These are phyloP conservation scores for Siderastrea siderea DNA, from an alignment of 92 coral and sea anemone species.

Conservation along the genomic window DNA sequence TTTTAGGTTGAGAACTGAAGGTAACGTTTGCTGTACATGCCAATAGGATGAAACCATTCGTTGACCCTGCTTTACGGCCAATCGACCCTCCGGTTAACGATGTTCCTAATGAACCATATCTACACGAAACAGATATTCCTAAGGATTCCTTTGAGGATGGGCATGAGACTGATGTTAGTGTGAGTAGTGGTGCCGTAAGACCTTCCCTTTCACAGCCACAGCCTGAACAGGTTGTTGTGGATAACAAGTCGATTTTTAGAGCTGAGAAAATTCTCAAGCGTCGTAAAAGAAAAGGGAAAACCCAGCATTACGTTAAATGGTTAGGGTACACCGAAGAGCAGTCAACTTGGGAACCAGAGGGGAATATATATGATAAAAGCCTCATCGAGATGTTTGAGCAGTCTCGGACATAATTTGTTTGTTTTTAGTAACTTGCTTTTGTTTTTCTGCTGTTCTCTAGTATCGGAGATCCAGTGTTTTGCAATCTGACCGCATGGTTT, in stretches of 20 bases:
- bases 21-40: constrained; percentile 11
- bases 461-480: too few species aligned
- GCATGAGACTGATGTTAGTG: neutral
- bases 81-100: constrained; percentile 33
- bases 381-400: neutral
- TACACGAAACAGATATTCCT: constrained; percentile 17
- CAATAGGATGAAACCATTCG: constrained; percentile 31
- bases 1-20: neutral
- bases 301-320: neutral
- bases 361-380: constrained; percentile 3
- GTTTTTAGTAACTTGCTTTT: neutral
- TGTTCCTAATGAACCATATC: constrained; percentile 2
- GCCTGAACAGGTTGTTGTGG: neutral
- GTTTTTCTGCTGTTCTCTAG: too few species aligned
- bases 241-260: neutral
- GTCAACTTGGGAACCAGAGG: constrained; percentile 17
- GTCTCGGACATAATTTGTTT: neutral
- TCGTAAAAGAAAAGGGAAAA: neutral
- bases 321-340: neutral
- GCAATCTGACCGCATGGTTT: neutral
- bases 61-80: constrained; percentile 30
- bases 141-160: neutral
- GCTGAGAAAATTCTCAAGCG: constrained; percentile 22
- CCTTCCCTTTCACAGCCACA: neutral
- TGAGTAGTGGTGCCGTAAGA: neutral